A percentile compares a stretch with the other conserved stretches of the same genome.
These are phyloP conservation scores for Mionectes olivaceus DNA, from an alignment of 2,797 vertebrate genomes.

Conservation along the genomic window DNA sequence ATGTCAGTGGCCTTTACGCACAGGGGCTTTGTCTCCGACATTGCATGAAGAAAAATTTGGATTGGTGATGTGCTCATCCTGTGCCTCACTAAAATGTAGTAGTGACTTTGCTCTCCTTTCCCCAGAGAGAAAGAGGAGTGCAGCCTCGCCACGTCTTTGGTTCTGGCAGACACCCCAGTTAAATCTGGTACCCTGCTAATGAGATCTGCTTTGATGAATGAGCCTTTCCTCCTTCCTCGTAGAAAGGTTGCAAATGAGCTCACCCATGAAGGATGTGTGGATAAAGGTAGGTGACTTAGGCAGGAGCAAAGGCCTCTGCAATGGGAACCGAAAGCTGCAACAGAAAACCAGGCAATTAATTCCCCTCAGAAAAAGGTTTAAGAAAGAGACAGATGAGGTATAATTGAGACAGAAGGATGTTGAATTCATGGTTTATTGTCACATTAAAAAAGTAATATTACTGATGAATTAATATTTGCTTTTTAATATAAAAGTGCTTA, in stretches of 20 bases:
- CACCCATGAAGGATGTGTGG: not conserved
- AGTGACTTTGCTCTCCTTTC: not conserved
- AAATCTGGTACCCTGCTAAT: not conserved
- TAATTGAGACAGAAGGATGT: constrained; percentile 70
- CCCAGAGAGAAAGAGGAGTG: not conserved
- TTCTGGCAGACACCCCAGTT: not conserved
- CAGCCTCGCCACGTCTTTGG: not conserved
- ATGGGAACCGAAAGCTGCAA: not conserved
- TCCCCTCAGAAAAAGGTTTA: constrained; percentile 13
- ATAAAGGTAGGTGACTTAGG: not conserved
- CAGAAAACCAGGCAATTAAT: not conserved
- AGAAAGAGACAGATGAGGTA: constrained; percentile 56
- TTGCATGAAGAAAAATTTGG: not conserved
- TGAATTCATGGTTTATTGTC: constrained; percentile 78
- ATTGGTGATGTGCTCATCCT: not conserved
- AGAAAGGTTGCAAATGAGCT: not conserved
- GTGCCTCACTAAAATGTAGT: not conserved
- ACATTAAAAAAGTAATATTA: constrained; percentile 80
- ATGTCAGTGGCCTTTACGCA: not conserved
- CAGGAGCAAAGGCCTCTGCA: not conserved
- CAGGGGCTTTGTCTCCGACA: not conserved
- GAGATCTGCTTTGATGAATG: not conserved
- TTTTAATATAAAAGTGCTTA: constrained; percentile 80
- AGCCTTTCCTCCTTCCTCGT: not conserved
- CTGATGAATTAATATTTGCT: constrained; percentile 77